Conservation (phyloP, 2,797 vertebrate genomes). For the Phataginus tetradactyla region DNA sequence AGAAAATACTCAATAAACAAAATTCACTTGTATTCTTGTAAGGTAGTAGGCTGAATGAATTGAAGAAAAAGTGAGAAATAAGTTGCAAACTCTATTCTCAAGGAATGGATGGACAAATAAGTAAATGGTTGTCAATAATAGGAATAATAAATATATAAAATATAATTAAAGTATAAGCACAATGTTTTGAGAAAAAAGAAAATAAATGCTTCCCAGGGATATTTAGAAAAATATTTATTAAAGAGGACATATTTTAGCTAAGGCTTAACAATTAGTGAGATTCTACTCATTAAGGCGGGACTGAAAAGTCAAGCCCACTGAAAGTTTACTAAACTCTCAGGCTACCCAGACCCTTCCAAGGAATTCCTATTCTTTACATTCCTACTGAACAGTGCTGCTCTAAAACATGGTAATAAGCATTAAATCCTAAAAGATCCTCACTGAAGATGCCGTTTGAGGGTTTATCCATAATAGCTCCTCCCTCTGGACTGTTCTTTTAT, state of each 20-base stretch:
- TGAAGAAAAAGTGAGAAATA: not conserved
- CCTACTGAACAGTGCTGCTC: not conserved
- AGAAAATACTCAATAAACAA: not conserved
- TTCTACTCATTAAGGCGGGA: not conserved
- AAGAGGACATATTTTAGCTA: not conserved
- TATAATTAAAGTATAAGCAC: not conserved
- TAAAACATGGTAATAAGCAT: not conserved
- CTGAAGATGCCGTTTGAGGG: accelerated
- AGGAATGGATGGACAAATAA: not conserved
- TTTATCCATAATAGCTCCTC: not conserved
- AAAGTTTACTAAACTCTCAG: not conserved
- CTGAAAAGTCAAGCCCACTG: not conserved
- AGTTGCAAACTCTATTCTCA: not conserved
- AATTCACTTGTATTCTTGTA: not conserved
- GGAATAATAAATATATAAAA: not conserved
- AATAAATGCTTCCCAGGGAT: not conserved
- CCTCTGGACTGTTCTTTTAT: not conserved
- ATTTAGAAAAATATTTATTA: not conserved
- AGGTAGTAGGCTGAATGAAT: not conserved
- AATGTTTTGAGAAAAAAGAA: not conserved
- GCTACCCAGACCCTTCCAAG: not conserved
- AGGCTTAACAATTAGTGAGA: not conserved
- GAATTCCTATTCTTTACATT: not conserved
- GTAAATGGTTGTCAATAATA: not conserved
- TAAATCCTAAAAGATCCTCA: not conserved